A percentile compares a stretch with the other conserved stretches of the same genome.
Conservation (phyloP, 2,888 invertebrate genomes). For the Amiota minor region DNA sequence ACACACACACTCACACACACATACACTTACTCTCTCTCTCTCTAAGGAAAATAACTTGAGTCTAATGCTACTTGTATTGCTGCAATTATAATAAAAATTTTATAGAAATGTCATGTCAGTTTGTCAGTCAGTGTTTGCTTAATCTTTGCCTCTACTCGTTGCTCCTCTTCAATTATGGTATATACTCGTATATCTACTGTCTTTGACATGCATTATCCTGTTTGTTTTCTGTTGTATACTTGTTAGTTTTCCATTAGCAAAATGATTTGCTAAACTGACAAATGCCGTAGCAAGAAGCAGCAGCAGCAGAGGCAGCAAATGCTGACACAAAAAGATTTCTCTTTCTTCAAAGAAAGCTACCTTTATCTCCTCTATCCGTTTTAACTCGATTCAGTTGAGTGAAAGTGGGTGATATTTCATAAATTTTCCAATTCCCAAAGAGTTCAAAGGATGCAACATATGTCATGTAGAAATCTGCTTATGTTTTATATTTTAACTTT, state of each 20-base stretch:
- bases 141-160: background rate
- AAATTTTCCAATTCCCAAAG: no score
- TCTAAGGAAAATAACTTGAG: constrained; percentile 1
- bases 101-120: background rate
- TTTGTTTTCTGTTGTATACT: background rate
- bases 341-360: no score
- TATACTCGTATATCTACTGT: background rate
- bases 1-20: no score
- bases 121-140: background rate
- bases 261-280: constrained; percentile 27
- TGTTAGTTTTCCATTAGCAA: constrained; percentile 30
- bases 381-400: no score
- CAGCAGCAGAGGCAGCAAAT: no score
- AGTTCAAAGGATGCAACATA: no score
- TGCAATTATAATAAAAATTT: constrained; percentile 2
- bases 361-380: no score
- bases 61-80: background rate
- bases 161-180: background rate
- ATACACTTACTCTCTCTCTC: background rate
- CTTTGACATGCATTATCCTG: background rate
- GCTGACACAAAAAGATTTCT: no score
- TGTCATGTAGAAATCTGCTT: no score
- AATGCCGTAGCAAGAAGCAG: constrained; percentile 5
- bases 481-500: no score
- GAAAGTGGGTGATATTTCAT: no score